Conservation (phyloP, 2,113 vertebrate species). For the Theristicus caerulescens region DNA sequence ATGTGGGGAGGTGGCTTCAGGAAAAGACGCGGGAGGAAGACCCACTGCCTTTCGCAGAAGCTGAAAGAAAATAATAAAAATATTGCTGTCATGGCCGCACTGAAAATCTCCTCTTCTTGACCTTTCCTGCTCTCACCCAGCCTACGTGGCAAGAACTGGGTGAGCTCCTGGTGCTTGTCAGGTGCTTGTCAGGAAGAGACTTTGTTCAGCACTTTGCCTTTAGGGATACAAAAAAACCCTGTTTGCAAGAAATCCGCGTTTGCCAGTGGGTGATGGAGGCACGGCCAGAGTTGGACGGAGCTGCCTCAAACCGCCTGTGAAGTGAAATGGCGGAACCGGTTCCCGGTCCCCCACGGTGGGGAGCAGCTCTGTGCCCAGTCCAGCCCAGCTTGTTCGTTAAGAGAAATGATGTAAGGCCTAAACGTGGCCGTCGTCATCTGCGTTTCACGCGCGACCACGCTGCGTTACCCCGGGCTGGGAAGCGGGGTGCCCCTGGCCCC, state of each 20-base stretch:
- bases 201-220: rapidly evolving
- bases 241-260: rapidly evolving
- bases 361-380: not conserved
- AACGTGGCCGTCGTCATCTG: rapidly evolving
- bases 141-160: rapidly evolving
- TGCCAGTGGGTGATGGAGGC: no score
- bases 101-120: rapidly evolving
- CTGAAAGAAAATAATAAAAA: not conserved
- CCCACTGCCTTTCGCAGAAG: not conserved
- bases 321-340: rapidly evolving
- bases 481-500: not conserved
- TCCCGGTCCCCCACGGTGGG: not conserved
- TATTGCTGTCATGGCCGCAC: rapidly evolving
- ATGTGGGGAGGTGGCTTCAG: rapidly evolving
- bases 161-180: rapidly evolving
- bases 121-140: not conserved
- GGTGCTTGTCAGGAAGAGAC: rapidly evolving
- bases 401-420: not conserved
- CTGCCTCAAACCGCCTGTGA: rapidly evolving
- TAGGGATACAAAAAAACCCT: rapidly evolving
- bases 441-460: rapidly evolving
- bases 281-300: not conserved
- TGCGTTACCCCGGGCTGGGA: rapidly evolving
- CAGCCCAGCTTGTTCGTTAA: no score
- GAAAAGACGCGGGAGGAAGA: not conserved